Conservation (phyloP, 2,888 invertebrate genomes). For the Carcina quercana region DNA sequence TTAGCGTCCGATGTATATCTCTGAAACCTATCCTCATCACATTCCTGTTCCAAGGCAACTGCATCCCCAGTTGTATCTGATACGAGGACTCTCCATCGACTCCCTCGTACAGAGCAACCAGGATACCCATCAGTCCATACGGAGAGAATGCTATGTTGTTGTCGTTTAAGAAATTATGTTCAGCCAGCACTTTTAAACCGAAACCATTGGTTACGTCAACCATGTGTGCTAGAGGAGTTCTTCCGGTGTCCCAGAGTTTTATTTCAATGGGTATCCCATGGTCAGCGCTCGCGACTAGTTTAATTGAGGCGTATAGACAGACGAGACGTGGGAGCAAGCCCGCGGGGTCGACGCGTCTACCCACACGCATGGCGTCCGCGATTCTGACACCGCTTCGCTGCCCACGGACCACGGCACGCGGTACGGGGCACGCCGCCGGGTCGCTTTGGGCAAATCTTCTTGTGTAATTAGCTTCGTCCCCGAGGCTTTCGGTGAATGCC, state of each 20-base stretch:
- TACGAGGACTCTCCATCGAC: constrained; percentile 81
- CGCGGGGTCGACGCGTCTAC: constrained; percentile 39
- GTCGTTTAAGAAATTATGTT: constrained; percentile 81
- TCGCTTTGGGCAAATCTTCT: constrained; percentile 48
- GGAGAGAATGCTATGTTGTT: constrained; percentile 91
- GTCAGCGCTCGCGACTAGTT: constrained; percentile 26
- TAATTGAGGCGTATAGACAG: constrained; percentile 28
- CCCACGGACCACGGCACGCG: constrained; percentile 35
- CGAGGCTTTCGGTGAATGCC: constrained; percentile 64
- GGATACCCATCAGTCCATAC: constrained; percentile 85
- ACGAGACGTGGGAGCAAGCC: constrained; percentile 19
- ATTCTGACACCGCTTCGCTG: constrained; percentile 49
- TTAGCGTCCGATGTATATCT: constrained; percentile 86
- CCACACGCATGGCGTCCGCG: constrained; percentile 49
- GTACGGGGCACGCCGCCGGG: constrained; percentile 17
- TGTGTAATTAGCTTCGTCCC: constrained; percentile 50
- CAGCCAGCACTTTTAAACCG: constrained; percentile 79
- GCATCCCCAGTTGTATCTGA: constrained; percentile 81
- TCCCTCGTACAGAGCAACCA: constrained; percentile 87
- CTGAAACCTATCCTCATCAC: constrained; percentile 85
- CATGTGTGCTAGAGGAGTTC: constrained; percentile 81
- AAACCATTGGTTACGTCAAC: constrained; percentile 86
- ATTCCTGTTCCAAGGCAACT: constrained; percentile 82
- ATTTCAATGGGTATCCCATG: constrained; percentile 61
- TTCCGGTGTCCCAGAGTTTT: constrained; percentile 56